Evolutionary conservation across 2,888 invertebrate species (phyloP).

Genomic region (Drosophila helvetica): DNA sequence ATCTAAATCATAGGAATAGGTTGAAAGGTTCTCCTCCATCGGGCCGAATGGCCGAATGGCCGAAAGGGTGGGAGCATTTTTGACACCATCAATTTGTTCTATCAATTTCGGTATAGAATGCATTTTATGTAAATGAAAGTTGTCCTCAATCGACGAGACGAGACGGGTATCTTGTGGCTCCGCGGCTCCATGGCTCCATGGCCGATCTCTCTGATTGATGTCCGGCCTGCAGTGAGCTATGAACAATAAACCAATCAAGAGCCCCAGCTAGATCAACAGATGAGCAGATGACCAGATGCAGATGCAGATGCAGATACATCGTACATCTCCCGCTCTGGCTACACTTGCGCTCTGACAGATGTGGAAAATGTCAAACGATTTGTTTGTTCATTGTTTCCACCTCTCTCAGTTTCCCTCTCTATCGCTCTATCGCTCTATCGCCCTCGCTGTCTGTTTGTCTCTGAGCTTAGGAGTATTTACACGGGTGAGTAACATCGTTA

Average conservation of each 20-base stretch:
- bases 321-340: neutral
- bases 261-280: conserved; percentile 5
- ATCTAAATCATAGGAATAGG: conserved; percentile 46
- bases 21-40: conserved; percentile 1
- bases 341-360: conserved; percentile 21
- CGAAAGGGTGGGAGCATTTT: conserved; percentile 41
- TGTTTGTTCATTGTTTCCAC: conserved; percentile 53
- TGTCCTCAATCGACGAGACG: conserved; percentile 60
- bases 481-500: conserved; percentile 29
- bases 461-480: conserved; percentile 8
- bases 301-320: conserved; percentile 6
- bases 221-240: conserved; percentile 54
- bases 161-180: conserved; percentile 17
- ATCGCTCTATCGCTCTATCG: neutral
- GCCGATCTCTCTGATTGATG: conserved; percentile 60
- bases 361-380: conserved; percentile 63
- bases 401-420: neutral
- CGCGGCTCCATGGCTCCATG: neutral
- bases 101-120: conserved; percentile 61
- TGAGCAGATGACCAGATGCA: neutral
- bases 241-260: conserved; percentile 75
- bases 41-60: neutral
- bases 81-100: conserved; percentile 75
- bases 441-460: no score
- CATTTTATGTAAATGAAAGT: conserved; percentile 74